phyloP scores from a whole-genome alignment of 2,113 vertebrate genomes.

The Nothoprocta perdicaria region DNA sequence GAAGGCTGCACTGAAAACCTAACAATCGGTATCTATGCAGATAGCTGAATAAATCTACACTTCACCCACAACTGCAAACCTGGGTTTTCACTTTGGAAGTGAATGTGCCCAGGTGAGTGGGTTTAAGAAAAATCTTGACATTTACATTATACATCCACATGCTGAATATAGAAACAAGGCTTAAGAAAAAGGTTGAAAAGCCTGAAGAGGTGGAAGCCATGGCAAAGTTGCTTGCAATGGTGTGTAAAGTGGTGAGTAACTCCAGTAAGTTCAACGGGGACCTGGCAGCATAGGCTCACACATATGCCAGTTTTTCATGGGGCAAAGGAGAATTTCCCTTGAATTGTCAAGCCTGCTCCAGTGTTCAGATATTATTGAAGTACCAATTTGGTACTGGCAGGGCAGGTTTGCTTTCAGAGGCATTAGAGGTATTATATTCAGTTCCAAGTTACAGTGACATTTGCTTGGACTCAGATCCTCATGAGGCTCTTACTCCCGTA shows the following conservation, averaged over 20 bases:
- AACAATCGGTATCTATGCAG: background rate
- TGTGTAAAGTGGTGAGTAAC: background rate
- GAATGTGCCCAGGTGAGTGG: background rate
- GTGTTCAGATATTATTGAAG: background rate
- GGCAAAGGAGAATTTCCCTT: background rate
- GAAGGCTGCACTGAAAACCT: background rate
- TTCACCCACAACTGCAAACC: background rate
- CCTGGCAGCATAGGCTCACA: background rate
- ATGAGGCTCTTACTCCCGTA: background rate
- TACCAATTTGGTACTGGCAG: background rate
- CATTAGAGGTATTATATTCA: background rate
- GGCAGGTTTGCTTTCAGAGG: background rate
- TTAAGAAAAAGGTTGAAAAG: constrained; percentile 26
- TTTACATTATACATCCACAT: constrained; percentile 16
- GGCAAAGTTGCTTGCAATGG: constrained; percentile 49
- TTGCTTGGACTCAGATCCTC: constrained; percentile 26
- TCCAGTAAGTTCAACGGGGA: background rate
- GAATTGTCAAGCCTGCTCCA: background rate
- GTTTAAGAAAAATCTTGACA: constrained; percentile 27
- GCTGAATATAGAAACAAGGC: constrained; percentile 8
- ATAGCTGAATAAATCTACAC: background rate
- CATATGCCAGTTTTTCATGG: background rate
- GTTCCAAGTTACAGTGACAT: constrained; percentile 28
- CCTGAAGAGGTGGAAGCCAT: constrained; percentile 13
- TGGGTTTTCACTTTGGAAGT: background rate